phyloP scores from a whole-genome alignment of 1,140 invertebrate genomes.

The Fopius arisanus region DNA sequence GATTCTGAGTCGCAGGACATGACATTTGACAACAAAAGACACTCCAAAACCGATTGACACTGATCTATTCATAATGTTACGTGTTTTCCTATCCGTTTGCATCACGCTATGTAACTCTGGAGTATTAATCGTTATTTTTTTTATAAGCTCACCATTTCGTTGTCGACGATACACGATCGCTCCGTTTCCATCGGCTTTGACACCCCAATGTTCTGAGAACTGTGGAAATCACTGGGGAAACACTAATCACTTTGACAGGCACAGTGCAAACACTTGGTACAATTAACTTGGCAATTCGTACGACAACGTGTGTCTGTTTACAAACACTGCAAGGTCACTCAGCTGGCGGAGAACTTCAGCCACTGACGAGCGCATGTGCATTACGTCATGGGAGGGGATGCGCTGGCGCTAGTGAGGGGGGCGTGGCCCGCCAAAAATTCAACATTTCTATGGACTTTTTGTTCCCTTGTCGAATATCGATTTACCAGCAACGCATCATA shows the following conservation, averaged over 20 bases:
- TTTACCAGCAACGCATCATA: too few relatives aligned
- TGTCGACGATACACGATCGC: slow-evolving; percentile 54
- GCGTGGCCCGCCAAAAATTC: neutral
- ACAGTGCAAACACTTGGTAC: neutral
- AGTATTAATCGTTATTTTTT: neutral
- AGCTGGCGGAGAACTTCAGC: slow-evolving; percentile 9
- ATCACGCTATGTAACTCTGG: slow-evolving; percentile 41
- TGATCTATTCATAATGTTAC: slow-evolving; percentile 17
- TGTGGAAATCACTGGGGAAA: neutral
- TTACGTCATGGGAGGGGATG: neutral
- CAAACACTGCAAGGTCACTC: slow-evolving; percentile 64
- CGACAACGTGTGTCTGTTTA: slow-evolving; percentile 63
- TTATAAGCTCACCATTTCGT: slow-evolving; percentile 56
- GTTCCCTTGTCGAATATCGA: too few relatives aligned
- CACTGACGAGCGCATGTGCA: neutral
- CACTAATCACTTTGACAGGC: neutral
- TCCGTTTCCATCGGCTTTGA: slow-evolving; percentile 52
- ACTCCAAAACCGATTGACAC: too few relatives aligned
- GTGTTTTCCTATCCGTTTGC: slow-evolving; percentile 37
- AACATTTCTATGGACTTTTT: neutral
- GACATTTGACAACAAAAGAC: too few relatives aligned
- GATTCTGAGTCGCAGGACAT: too few relatives aligned
- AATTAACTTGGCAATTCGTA: slow-evolving; percentile 26
- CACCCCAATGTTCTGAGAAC: neutral
- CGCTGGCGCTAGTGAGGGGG: neutral